Evolutionary conservation across 1,140 invertebrate species (phyloP), one percentile per base, ranked within the genome.

Genomic region (Anadara kagoshimensis): DNA sequence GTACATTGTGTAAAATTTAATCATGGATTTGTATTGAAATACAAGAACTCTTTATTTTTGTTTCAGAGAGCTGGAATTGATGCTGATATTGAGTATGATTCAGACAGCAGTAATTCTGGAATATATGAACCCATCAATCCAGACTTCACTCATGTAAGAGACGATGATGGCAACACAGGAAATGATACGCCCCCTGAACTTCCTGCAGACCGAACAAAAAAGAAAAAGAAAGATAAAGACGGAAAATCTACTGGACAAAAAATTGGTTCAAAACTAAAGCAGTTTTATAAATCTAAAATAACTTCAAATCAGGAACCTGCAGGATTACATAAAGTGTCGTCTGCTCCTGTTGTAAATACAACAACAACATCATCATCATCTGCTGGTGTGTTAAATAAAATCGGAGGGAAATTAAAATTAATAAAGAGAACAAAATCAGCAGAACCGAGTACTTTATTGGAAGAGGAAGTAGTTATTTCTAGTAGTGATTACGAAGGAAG

Each of bases 41-140:
- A 26, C 20, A 18, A 29, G 29, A 59, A n/a, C 5, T 18, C 12
- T n/a, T 24, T 0, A 54, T 69, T 49, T 49, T 11, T 59, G n/a
- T 59, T 45, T n/a, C 29, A 59, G 43, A 69, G 66, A 18, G 12
- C 44, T 49, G 66, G 56, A 24, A 24, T 61, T 29, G 66, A 69
- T 22, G 66, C 22, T 20, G 66, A 69, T 59, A 45, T 49, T n/a
- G 66, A 69, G 20, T 49, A 69, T 49, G 66, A 69, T 12, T 44
- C 65, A 18, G 65, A 67, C 10, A 67, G 65, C 51, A 69, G 66
- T 69, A 69, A 61, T 41, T 58, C 54, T 18, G 66, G 66, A 41
- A 69, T 69, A 22, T 69, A 69, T 12, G 66, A 69, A 69, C 66
- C 66, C 16, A 69, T 69, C 5, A 47, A 69, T 45, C 66, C 41